Evolutionary conservation across 2,797 vertebrate species (phyloP).

Genomic region (Phylloscopus collybita): DNA sequence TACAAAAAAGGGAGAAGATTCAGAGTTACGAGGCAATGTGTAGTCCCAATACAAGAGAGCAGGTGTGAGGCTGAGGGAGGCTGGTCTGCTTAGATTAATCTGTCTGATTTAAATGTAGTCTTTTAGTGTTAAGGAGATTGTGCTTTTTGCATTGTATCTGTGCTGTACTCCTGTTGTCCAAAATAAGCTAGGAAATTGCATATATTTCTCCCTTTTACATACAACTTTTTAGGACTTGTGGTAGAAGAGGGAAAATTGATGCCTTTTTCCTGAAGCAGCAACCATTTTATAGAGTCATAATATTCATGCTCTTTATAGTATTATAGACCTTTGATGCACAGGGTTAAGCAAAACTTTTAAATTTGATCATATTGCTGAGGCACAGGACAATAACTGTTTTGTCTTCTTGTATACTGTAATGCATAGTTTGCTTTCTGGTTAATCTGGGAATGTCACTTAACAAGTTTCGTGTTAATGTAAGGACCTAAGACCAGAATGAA

Average conservation of each 20-base stretch:
- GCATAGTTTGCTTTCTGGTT: background rate
- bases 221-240: background rate
- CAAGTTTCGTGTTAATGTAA: background rate
- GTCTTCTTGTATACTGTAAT: background rate
- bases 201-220: background rate
- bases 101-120: background rate
- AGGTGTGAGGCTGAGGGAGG: background rate
- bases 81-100: background rate
- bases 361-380: background rate
- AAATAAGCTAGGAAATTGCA: background rate
- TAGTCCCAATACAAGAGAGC: background rate
- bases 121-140: background rate
- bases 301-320: background rate
- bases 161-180: background rate
- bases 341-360: background rate
- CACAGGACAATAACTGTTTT: background rate
- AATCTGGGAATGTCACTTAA: conserved; percentile 43
- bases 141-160: background rate
- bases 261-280: background rate
- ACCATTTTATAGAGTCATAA: background rate
- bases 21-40: background rate
- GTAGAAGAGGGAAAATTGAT: background rate
- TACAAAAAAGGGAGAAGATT: background rate
- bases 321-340: background rate
- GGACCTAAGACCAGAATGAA: background rate